Evolutionary conservation across 2,797 vertebrate genomes (phyloP).

Genomic region (Zenarchopterus dispar): DNA sequence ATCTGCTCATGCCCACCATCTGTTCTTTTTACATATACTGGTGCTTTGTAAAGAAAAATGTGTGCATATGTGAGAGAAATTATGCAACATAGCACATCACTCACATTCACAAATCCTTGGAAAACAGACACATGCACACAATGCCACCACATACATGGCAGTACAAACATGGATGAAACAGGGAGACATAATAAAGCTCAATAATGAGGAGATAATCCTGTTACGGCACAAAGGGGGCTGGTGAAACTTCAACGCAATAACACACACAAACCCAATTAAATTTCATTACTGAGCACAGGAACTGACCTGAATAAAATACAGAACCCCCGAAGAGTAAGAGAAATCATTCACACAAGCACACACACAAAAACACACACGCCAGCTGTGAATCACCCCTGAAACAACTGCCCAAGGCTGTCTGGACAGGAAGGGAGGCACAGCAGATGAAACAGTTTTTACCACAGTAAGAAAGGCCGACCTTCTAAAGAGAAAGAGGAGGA

Average conservation of each 20-base stretch:
- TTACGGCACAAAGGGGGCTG: slow-evolving; percentile 22
- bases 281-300: slow-evolving; percentile 18
- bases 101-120: background rate
- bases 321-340: slow-evolving; percentile 25
- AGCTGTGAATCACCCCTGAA: slow-evolving; percentile 53
- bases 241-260: slow-evolving; percentile 9
- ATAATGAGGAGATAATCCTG: slow-evolving; percentile 46
- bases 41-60: slow-evolving; percentile 8
- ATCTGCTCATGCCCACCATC: slow-evolving; percentile 60
- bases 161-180: slow-evolving; percentile 33
- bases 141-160: slow-evolving; percentile 5
- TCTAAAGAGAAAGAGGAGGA: slow-evolving; percentile 38
- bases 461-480: slow-evolving; percentile 64
- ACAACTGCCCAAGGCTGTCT: slow-evolving; percentile 61
- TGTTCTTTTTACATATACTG: slow-evolving; percentile 37
- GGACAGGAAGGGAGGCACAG: slow-evolving; percentile 53
- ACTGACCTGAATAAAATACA: slow-evolving; percentile 29
- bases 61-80: slow-evolving; percentile 19
- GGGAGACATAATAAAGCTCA: slow-evolving; percentile 36
- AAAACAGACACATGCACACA: slow-evolving; percentile 11
- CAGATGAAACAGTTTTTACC: slow-evolving; percentile 64
- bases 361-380: slow-evolving; percentile 10
- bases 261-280: slow-evolving; percentile 20
- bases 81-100: background rate
- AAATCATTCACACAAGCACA: slow-evolving; percentile 31